A percentile compares a stretch with the other conserved stretches of the same genome.
phyloP scores from a whole-genome alignment of 2,797 vertebrate species.

The Strix occidentalis region DNA sequence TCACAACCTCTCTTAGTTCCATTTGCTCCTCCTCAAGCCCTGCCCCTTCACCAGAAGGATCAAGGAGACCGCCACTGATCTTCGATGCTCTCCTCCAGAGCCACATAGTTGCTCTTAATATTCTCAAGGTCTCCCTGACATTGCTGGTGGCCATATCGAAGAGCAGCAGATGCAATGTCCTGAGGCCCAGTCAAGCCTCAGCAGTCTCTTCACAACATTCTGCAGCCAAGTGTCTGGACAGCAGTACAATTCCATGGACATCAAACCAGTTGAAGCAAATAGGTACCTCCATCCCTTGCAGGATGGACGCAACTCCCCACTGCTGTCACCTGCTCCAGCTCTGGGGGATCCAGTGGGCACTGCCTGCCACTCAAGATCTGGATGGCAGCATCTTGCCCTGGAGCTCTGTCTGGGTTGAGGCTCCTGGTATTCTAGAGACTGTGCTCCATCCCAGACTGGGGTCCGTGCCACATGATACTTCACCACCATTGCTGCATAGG shows the following conservation, averaged over 20 bases:
- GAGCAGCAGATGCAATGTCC: not conserved
- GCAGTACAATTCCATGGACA: not conserved
- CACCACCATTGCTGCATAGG: not conserved
- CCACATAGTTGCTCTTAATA: not conserved
- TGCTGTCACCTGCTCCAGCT: not conserved
- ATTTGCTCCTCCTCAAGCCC: not conserved
- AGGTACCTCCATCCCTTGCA: not conserved
- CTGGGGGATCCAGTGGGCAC: fast-evolving
- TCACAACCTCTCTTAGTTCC: not conserved
- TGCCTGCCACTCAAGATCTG: no score
- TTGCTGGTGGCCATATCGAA: not conserved
- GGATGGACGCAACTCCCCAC: not conserved
- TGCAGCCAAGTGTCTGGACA: not conserved
- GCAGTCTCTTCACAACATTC: not conserved
- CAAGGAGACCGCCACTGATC: not conserved
- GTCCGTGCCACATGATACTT: not conserved
- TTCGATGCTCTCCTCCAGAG: not conserved
- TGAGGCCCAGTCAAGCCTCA: not conserved
- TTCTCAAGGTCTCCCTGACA: not conserved
- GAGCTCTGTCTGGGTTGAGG: not conserved
- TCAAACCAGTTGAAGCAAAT: not conserved
- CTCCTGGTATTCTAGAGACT: not conserved
- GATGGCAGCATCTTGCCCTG: not conserved
- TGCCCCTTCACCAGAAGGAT: not conserved
- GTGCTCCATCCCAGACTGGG: not conserved